Evolutionary conservation across 1,140 invertebrate genomes (phyloP), one percentile per base, ranked within the genome.

Genomic region (Drosophila kohkoa): DNA sequence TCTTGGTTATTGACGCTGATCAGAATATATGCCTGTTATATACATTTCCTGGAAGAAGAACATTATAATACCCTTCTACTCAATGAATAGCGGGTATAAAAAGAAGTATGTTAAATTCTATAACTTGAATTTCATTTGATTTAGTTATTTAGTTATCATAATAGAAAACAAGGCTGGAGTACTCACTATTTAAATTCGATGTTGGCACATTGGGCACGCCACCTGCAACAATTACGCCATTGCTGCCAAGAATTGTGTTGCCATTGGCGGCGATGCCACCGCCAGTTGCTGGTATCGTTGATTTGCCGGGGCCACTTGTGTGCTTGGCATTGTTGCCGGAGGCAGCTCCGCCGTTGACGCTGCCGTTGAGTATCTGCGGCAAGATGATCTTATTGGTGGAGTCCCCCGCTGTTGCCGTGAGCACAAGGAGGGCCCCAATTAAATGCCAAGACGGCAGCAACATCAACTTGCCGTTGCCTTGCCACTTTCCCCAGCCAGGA

Each of bases 361-460:
- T 72, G 51, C 67, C 86, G 45, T 80, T 91, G 41, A 89, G 79
- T 64, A 86, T 80, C 59, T 89, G 89, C 48, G 89, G 81, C 85
- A 91, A 75, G 60, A 89, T 91, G 71, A 90, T 91, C 75, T 88
- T 91, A 54, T 91, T 92, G 62, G 85, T 90, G 87, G 91, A 92
- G 85, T 92, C 90, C 91, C 91, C 91, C 90, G 78, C 79, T 76
- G 85, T 91, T 73, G 88, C 90, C 80, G 83, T 81, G 43, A 92
- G 90, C 90, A 92, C 79, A 55, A 92, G 91, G 88, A 92, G 91
- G 91, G 88, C 90, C 76, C 90, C 87, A 87, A 92, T 89, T 86
- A 91, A 60, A 82, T 78, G 86, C 91, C 91, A 92, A 75, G 85
- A 89, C 63, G 81, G 80, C 71, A 77, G 90, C 91, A 92, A 92